These are phyloP conservation scores for Lethenteron camtschaticum DNA, from an alignment of 2,113 vertebrate species.

Conservation along the genomic window DNA sequence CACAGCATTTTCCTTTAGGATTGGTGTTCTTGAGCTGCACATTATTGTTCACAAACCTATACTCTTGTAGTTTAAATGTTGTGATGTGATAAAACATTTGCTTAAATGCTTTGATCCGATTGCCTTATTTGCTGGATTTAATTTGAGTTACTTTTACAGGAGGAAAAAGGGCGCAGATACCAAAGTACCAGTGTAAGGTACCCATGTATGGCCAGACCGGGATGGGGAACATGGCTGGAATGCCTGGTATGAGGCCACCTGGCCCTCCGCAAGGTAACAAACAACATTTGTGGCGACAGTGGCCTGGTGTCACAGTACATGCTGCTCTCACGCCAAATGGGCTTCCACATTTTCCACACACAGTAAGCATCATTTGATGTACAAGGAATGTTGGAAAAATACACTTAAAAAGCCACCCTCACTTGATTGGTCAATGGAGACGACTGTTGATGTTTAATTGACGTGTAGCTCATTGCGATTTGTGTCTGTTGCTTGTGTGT, in stretches of 20 bases:
- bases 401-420: too few relatives aligned
- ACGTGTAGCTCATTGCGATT: neutral
- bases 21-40: too few relatives aligned
- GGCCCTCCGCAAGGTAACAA: slow-evolving; percentile 40
- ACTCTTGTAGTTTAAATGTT: slow-evolving; percentile 12
- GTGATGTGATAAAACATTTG: slow-evolving; percentile 10
- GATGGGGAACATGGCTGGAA: slow-evolving; percentile 46
- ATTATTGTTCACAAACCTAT: neutral
- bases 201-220: slow-evolving; percentile 58
- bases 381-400: neutral
- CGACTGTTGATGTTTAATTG: neutral
- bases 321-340: neutral
- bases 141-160: slow-evolving; percentile 26
- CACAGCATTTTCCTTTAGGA: neutral
- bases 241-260: slow-evolving; percentile 66
- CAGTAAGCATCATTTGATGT: neutral
- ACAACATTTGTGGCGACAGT: neutral
- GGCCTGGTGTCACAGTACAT: too few relatives aligned
- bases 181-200: slow-evolving; percentile 74
- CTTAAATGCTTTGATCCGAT: neutral
- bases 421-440: neutral
- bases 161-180: slow-evolving; percentile 82
- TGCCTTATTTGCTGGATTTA: slow-evolving; percentile 13
- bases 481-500: slow-evolving; percentile 14
- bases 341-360: neutral